A percentile compares a stretch with the other conserved stretches of the same genome.
These are phyloP conservation scores for Hyles euphorbiae DNA, from an alignment of 1,140 invertebrate genomes.

Conservation along the genomic window DNA sequence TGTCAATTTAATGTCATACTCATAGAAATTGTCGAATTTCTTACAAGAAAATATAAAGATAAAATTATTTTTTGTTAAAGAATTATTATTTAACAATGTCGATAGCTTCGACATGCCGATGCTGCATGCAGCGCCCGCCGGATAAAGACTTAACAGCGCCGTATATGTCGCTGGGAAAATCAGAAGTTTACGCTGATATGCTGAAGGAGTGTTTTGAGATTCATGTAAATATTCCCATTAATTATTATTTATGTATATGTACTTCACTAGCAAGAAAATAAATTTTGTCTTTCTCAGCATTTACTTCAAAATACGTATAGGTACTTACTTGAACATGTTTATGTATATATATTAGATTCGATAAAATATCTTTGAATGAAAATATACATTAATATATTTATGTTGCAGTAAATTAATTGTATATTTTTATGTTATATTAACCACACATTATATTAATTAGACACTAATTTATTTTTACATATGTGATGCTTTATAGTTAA, in stretches of 20 bases:
- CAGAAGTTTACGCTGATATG: conserved; percentile 58
- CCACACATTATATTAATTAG: too few species aligned
- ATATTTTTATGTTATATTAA: too few species aligned
- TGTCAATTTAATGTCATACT: not conserved
- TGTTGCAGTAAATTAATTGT: too few species aligned
- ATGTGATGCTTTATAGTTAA: too few species aligned
- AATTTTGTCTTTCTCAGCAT: too few species aligned
- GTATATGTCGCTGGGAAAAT: conserved; percentile 36
- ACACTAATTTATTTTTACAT: too few species aligned
- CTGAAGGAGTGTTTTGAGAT: conserved; percentile 59
- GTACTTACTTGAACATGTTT: too few species aligned
- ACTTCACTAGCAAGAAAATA: too few species aligned
- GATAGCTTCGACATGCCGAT: conserved; percentile 34
- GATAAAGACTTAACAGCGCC: conserved; percentile 45
- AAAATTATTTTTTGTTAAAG: not conserved
- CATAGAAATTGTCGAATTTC: not conserved
- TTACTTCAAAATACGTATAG: too few species aligned
- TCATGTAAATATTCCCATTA: conserved; percentile 16
- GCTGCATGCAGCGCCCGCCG: conserved; percentile 45
- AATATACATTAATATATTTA: too few species aligned
- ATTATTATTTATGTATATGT: not conserved
- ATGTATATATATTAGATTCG: too few species aligned
- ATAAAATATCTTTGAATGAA: conserved; percentile 1
- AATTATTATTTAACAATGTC: conserved; percentile 25
- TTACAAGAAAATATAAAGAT: not conserved